Base-by-base conservation (phyloP, 2,888 invertebrate genomes). In the Cheilosia soror region DNA sequence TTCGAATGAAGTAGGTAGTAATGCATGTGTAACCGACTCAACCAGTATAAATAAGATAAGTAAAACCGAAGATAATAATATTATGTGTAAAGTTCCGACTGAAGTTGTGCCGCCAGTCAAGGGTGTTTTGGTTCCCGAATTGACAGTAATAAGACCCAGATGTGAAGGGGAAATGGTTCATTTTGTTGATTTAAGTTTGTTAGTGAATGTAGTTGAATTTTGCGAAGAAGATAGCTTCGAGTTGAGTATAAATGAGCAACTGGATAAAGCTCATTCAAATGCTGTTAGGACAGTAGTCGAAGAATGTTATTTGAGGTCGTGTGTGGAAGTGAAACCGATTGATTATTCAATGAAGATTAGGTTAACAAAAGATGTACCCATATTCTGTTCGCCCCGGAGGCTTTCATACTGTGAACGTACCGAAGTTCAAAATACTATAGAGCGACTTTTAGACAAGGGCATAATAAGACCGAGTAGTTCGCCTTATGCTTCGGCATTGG, bases 401-500 rank as follows among this genome's bases (percentile, higher is more conserved):
- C 60, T 60, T 40, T 60, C 37, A 5, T 60, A 40, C 37, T 33
- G 5, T 31, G 31, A 31, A 31, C 31, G 31, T 6, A 31, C 6
- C 7, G 60, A 60, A 55, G 31, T 55, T 25, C 55, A 55, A 20
- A 40, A 27, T 25, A 60, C 42, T 27, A 20, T 42, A 9, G 7
- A 40, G 5, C 25, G 42, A 20, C 25, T 40, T 9, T 25, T 49
- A 20, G 20, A 49, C 6, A n/a, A 25, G 25, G 49, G 49, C 5
- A 49, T 49, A 15, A 49, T 25, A 42, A 60, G 15, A 40, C 40
- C 37, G 13, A 60, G 60, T 20, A 11, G 40, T 42, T 42, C 60
- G 11, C 60, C 42, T 40, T 60, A 60, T 11, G 60, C 40, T 44
- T 87, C 78, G 3, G 58, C 87, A 1, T 62, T 76, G 57, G 87